phyloP scores from a whole-genome alignment of 2,888 invertebrate genomes.

The Phorcus lineatus region DNA sequence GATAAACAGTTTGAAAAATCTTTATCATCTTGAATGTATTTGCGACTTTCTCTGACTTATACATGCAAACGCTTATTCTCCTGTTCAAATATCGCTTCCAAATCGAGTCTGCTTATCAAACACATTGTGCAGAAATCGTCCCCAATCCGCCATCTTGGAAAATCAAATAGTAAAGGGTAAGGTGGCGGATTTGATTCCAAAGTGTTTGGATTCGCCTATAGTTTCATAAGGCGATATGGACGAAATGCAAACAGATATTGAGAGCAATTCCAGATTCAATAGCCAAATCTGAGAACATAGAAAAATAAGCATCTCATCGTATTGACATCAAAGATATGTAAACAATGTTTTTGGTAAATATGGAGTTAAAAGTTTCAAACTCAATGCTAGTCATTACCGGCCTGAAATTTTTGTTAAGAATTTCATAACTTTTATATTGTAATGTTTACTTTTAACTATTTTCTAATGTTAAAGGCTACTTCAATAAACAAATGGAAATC shows the following conservation, averaged over 20 bases:
- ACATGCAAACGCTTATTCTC: neutral
- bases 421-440: too few species aligned
- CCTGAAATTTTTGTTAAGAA: too few species aligned
- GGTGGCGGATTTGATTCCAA: neutral
- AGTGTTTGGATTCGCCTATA: neutral
- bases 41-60: slow-evolving; percentile 13
- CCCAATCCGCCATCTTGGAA: neutral
- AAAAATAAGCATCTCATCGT: too few species aligned
- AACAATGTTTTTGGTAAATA: too few species aligned
- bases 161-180: slow-evolving; percentile 11
- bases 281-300: too few species aligned
- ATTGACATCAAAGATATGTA: too few species aligned
- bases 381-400: too few species aligned
- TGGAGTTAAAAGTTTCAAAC: too few species aligned
- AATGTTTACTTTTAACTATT: too few species aligned
- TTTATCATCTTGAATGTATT: slow-evolving; percentile 19
- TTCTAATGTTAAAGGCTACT: too few species aligned
- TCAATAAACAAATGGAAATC: too few species aligned
- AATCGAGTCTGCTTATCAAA: slow-evolving; percentile 16
- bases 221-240: neutral
- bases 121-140: slow-evolving; percentile 7
- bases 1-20: slow-evolving; percentile 23
- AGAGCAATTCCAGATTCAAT: neutral
- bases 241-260: slow-evolving; percentile 11
- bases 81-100: slow-evolving; percentile 11